Evolutionary conservation across 1,140 invertebrate species (phyloP), one percentile per base, ranked within the genome.

Genomic region (Parasteatoda tepidariorum): DNA sequence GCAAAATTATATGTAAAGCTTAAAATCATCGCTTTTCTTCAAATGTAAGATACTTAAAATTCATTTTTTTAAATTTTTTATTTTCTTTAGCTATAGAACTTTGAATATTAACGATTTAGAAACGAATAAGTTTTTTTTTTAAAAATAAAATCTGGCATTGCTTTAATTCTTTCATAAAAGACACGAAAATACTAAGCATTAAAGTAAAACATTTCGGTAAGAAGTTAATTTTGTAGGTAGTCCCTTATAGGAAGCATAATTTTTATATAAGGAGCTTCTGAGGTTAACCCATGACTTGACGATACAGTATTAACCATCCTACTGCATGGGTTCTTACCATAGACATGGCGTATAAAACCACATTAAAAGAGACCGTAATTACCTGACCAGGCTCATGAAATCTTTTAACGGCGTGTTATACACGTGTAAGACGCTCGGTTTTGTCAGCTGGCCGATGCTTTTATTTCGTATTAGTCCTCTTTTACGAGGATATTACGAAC

Each of bases 321-420:
- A 5, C 18, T 38, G 31, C 18, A 26, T n/a, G n/a, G n/a, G n/a
- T n/a, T n/a, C n/a, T n/a, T n/a, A n/a, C n/a, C n/a, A 24, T 24
- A 22, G 26, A 61, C 22, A 61, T 18, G 55, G 71, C 22, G 34
- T 24, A 64, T 48, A 30, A 18, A 26, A 57, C 28, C 41, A 48
- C 76, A 79, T 79, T 79, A 82, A 82, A 82, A 38, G 18, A 41
- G 38, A 24, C 55, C 31, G 34, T 71, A 70, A 70, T 82, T 82
- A 82, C 66, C 67, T 48, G 55, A 41, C 22, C 55, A 57, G 34
- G 78, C 41, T 71, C 67, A 31, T 71, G 66, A 71, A 71, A 22
- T 54, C 78, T 18, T 82, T 82, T 82, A 82, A 82, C 67, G 55
- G 78, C 78, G 78, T 82, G 78, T 70, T 82, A 82, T 82, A 82